Percentiles rank a stretch among this genome's conserved stretches.
phyloP scores from a whole-genome alignment of 2,888 invertebrate genomes.

The Acanthopleura granulata region DNA sequence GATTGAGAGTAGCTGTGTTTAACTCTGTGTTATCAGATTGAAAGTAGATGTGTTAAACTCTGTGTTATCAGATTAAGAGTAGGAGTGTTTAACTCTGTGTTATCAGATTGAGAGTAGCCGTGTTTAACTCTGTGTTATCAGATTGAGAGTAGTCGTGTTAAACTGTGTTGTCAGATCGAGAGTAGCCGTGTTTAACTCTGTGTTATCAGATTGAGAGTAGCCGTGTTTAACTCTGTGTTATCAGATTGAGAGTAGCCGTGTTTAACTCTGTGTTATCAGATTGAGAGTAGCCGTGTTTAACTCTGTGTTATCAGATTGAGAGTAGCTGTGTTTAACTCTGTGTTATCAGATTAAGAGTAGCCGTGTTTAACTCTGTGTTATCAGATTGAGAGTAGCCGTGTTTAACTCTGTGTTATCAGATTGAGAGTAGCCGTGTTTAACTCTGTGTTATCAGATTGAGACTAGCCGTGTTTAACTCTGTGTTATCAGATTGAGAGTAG shows the following conservation, averaged over 20 bases:
- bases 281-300: slow-evolving; percentile 49
- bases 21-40: slow-evolving; percentile 46
- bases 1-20: slow-evolving; percentile 49
- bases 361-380: slow-evolving; percentile 51
- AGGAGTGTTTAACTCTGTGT: too few species aligned
- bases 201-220: slow-evolving; percentile 42
- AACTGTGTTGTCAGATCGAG: slow-evolving; percentile 45
- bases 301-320: slow-evolving; percentile 45
- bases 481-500: slow-evolving; percentile 42
- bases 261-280: slow-evolving; percentile 42
- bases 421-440: slow-evolving; percentile 49
- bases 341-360: slow-evolving; percentile 41
- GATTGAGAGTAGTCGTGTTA: slow-evolving; percentile 49
- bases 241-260: slow-evolving; percentile 52
- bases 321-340: slow-evolving; percentile 50
- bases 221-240: slow-evolving; percentile 51
- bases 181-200: slow-evolving; percentile 50
- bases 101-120: slow-evolving; percentile 47
- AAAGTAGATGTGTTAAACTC: slow-evolving; percentile 51
- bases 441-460: slow-evolving; percentile 45
- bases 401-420: slow-evolving; percentile 42
- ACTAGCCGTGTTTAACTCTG: slow-evolving; percentile 50
- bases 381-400: slow-evolving; percentile 52
- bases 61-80: too few species aligned
- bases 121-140: slow-evolving; percentile 46